Conservation (phyloP, 1,140 invertebrate genomes). For the Rhagoletis zephyria region DNA sequence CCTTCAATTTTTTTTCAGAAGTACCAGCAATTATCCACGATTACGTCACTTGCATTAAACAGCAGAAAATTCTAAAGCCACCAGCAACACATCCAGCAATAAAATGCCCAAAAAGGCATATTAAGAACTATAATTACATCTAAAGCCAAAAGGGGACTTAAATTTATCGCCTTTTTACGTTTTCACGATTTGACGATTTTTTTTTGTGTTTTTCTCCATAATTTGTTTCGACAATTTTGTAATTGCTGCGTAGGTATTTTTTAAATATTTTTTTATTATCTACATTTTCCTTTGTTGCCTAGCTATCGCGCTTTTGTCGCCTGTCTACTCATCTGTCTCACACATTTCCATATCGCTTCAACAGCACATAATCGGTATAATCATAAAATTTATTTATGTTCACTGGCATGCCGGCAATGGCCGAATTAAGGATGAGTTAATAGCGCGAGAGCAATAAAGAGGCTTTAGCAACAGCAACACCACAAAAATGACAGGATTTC, state of each 20-base stretch:
- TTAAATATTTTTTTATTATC: conserved; percentile 20
- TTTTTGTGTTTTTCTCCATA: not conserved
- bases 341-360: conserved; percentile 5
- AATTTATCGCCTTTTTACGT: not conserved
- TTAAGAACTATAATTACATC: not conserved
- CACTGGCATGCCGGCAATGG: conserved; percentile 17
- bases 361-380: conserved; percentile 29
- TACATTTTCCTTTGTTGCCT: not conserved
- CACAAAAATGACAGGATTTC: conserved; percentile 8
- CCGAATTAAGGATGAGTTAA: conserved; percentile 42
- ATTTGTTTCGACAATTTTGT: conserved; percentile 21
- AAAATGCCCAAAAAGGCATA: not conserved
- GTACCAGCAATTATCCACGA: not conserved
- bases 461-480: conserved; percentile 4
- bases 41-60: too few species aligned
- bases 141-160: not conserved
- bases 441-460: conserved; percentile 28
- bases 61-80: not conserved
- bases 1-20: not conserved
- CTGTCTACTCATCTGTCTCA: not conserved
- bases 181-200: not conserved
- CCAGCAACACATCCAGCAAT: not conserved
- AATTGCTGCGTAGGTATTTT: conserved; percentile 14
- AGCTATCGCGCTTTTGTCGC: not conserved
- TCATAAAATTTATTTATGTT: conserved; percentile 43